A percentile compares a stretch with the other conserved stretches of the same genome.
phyloP scores from a whole-genome alignment of 2,888 invertebrate genomes.

The Patella caerulea region DNA sequence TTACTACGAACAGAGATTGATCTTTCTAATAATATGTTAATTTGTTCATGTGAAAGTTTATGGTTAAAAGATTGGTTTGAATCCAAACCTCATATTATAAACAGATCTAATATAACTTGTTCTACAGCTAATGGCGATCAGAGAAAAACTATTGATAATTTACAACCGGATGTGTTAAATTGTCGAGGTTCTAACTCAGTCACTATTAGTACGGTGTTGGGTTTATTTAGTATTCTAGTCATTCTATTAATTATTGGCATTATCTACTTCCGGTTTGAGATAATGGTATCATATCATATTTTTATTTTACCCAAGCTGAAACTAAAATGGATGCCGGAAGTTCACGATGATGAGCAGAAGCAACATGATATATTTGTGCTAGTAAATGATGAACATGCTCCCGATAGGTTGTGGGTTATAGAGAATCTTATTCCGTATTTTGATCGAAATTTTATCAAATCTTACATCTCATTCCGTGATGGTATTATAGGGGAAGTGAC shows the following conservation, averaged over 20 bases:
- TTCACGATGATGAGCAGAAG: no score
- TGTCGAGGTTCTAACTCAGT: not conserved
- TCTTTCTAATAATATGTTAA: not conserved
- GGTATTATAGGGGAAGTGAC: not conserved
- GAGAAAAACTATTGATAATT: no score
- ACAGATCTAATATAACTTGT: not conserved
- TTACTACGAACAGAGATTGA: not conserved
- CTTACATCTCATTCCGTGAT: not conserved
- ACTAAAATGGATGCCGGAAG: not conserved
- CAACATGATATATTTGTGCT: no score
- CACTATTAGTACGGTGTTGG: not conserved
- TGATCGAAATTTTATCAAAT: not conserved
- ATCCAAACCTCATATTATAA: not conserved
- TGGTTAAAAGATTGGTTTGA: not conserved
- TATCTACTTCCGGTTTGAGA: not conserved
- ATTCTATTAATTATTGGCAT: not conserved
- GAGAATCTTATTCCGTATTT: not conserved
- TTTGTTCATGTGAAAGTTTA: not conserved
- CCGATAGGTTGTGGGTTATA: not conserved
- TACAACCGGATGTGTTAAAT: not conserved
- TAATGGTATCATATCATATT: not conserved
- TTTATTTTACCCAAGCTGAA: not conserved
- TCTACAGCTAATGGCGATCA: not conserved
- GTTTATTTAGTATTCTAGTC: not conserved
- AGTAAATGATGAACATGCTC: not conserved